Percentiles rank a stretch among this genome's conserved stretches.
Conservation (phyloP, 1,140 invertebrate genomes). For the Hyphantria cunea region DNA sequence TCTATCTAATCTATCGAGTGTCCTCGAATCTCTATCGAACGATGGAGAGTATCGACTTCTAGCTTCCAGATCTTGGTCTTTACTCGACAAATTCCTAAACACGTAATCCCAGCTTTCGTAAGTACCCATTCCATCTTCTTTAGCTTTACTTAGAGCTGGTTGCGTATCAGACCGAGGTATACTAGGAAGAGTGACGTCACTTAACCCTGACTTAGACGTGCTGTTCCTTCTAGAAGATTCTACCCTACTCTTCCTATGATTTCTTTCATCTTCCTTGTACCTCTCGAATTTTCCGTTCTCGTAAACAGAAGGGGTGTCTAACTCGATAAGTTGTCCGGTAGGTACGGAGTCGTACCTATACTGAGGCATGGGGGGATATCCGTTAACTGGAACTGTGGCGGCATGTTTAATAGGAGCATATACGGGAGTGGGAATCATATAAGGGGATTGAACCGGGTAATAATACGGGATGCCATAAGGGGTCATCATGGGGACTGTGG, state of each 20-base stretch:
- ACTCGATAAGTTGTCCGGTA: conserved; percentile 87
- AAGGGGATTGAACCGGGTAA: conserved; percentile 72
- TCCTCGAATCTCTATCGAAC: conserved; percentile 73
- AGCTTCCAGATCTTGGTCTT: conserved; percentile 86
- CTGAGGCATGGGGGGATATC: conserved; percentile 61
- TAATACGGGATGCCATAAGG: conserved; percentile 71
- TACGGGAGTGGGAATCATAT: conserved; percentile 72
- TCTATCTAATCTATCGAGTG: conserved; percentile 66
- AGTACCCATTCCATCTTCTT: conserved; percentile 83
- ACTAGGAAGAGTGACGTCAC: conserved; percentile 65
- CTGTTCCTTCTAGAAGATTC: conserved; percentile 63
- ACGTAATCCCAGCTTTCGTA: conserved; percentile 91
- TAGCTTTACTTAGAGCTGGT: conserved; percentile 75
- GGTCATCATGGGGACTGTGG: conserved; percentile 55
- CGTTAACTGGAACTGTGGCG: conserved; percentile 70
- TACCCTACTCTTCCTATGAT: conserved; percentile 45
- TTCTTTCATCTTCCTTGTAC: conserved; percentile 53
- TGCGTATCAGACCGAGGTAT: conserved; percentile 75
- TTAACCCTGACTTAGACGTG: conserved; percentile 66
- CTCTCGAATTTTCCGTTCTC: conserved; percentile 66
- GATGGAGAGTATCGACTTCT: conserved; percentile 83
- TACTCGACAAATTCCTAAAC: conserved; percentile 88
- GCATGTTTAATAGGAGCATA: conserved; percentile 75
- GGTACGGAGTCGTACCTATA: conserved; percentile 79
- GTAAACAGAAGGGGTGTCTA: conserved; percentile 82